phyloP scores from a whole-genome alignment of 2,888 invertebrate genomes.

The Achlya flavicornis region DNA sequence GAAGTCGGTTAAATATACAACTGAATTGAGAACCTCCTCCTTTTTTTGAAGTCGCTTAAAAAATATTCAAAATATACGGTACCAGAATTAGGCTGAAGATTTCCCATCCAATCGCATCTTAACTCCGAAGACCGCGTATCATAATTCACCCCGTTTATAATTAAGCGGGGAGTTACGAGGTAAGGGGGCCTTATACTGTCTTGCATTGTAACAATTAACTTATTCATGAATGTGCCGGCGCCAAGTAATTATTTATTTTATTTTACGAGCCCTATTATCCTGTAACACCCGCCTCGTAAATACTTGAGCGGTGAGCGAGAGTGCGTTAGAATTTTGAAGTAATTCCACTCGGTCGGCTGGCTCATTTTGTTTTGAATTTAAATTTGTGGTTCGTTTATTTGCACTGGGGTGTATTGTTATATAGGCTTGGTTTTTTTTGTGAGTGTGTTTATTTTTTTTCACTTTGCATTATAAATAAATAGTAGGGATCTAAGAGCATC shows the following conservation, averaged over 20 bases:
- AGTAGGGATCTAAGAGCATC: not conserved
- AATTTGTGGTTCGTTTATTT: conserved; percentile 7
- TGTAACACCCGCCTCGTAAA: conserved; percentile 71
- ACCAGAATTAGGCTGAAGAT: not conserved
- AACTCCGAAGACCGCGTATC: conserved; percentile 39
- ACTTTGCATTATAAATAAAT: not conserved
- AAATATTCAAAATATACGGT: not conserved
- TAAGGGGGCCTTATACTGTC: conserved; percentile 34
- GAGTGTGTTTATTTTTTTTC: not conserved
- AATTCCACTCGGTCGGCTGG: conserved; percentile 23
- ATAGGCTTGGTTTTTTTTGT: not conserved
- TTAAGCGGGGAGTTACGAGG: conserved; percentile 51
- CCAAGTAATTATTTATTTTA: conserved; percentile 80
- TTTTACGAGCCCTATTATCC: conserved; percentile 79
- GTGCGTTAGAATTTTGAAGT: conserved; percentile 55
- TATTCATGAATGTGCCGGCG: conserved; percentile 75
- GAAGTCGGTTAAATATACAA: too few relatives aligned
- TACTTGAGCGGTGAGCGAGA: conserved; percentile 62
- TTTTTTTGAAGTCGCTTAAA: too few relatives aligned
- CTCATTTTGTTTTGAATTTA: conserved; percentile 16
- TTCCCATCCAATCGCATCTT: conserved; percentile 21
- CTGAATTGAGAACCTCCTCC: too few relatives aligned
- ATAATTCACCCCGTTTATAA: conserved; percentile 62
- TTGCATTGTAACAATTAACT: conserved; percentile 72
- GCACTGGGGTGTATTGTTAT: not conserved